Base-by-base conservation (phyloP, 2,113 vertebrate species). In the Xenopus borealis region DNA sequence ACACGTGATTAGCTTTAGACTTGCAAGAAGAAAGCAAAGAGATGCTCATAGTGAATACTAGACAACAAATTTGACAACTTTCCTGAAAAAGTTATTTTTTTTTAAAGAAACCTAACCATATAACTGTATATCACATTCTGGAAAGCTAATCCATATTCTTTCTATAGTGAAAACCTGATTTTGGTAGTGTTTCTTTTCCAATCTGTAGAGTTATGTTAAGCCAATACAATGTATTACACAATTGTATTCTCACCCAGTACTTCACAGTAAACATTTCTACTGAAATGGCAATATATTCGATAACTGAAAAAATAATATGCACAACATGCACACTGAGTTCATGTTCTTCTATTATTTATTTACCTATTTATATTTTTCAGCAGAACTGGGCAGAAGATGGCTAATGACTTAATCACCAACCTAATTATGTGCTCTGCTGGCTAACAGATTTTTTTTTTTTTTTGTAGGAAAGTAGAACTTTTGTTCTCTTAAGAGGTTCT, bases 391-490 rank as follows among this genome's bases (percentile, higher is more conserved):
- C 73, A 44, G 66, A 69, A 69, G 66, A 76, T 69, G 66, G 66
- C 73, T 69, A 76, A 76, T 69, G 58, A 76, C 73, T 76, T 76
- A 69, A 69, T 76, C 73, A 69, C 73, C 73, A 62, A 76, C 27
- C 73, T 69, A 76, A 76, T 76, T 76, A 69, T 76, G 73, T 76
- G 73, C 73, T 76, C 73, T 69, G 66, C 73, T 63, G 73, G 59
- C 58, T 27, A 27, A 69, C 73, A 76, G 73, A 76, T 76, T 66
- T 69, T 59, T 65, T 76, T 69, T 30, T 65, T 76, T 69, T 30
- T 69, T 76, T 50, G 57, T 69, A 66, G 23, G 47, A 20, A 61
- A 76, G 66, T 75, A 66, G 73, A 23, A 52, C 27, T 69, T 76
- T 76, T 76, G 73, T 69, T 69, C 73, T 76, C 66, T 63, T 76